Base-by-base conservation (phyloP, 2,888 invertebrate species). In the Lasioglossum morio region DNA sequence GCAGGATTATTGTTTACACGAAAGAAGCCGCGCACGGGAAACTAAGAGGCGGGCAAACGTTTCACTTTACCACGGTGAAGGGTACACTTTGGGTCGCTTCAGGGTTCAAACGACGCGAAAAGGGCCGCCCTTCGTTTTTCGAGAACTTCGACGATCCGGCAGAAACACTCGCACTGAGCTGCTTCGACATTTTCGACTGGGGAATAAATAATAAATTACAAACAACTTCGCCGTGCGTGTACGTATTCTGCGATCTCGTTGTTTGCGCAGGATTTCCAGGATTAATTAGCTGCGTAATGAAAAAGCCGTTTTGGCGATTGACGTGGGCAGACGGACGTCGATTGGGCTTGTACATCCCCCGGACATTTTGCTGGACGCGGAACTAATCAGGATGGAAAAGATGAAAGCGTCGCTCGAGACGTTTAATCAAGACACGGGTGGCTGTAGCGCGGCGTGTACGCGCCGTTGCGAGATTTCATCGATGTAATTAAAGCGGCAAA, bases 1-100 rank as follows among this genome's bases (percentile, higher is more conserved):
- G 87, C 87, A 88, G 87, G 89, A 93, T 91, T 93, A 93, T 93
- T 93, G 93, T 93, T 93, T 92, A 91, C 91, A 86, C 87, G 87
- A 88, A 89, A 82, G 82, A 82, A 89, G 77, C 79, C 72, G 43
- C 72, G 43, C 69, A 34, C 48, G 53, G 48, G 23, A 69, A 34
- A 34, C 30, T 66, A 37, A 53, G 30, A 43, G 69, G 19, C 12
- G 57, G 72, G 60, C 16, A 57, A 27, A 46, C 72, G 60, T 37
- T 53, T 69, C 37, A 12, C 75, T n/a, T 57, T 57, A n/a, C 57
- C 57, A 57, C 57, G 12, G 57, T 12, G 1, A n/a, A n/a, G n/a
- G 12, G n/a, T n/a, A 57, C 57, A n/a, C 57, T 57, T n/a, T 37
- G 34, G 19, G 7, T 30, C 74, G 77, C 72, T 79, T 79, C 30